Base-by-base conservation (phyloP, 2,888 invertebrate genomes). In the Hedya salicella region DNA sequence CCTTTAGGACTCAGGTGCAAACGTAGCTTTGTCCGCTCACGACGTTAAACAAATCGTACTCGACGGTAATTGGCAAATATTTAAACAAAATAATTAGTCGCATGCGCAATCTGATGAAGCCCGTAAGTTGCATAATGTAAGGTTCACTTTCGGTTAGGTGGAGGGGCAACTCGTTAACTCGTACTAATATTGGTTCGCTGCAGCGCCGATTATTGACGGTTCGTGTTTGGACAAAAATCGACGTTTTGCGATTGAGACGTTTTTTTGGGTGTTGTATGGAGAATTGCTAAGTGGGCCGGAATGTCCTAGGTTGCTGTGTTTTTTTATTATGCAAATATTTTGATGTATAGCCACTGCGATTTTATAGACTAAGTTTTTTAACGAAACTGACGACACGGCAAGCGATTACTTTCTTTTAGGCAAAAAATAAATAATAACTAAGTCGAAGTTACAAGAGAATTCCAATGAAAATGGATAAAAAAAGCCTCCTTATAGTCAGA, bases 81-180 rank as follows among this genome's bases (percentile, higher is more conserved):
- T 78, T 78, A 77, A 74, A 77, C 79, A 75, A 76, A 79, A 75
- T 78, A 78, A 78, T 78, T 77, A 78, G 75, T 78, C 59, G 21
- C 14, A 5, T 30, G 2, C n/a, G 13, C 25, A 30, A 21, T 19
- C 53, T n/a, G 78, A 71, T 73, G 52, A 46, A 19, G 52, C 60
- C 75, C 69, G 65, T 70, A 69, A 36, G 9, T 4, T 8, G 8
- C 17, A 39, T 17, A 36, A 46, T 30, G 67, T 70, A 74, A 56
- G 71, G 75, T 71, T 52, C 59, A 68, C 36, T 75, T 76, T 70
- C 4, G 30, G 13, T 9, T 21, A 48, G 16, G 2, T 32, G 14
- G 44, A 8, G n/a, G 21, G 39, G 36, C 46, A 69, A 67, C 67
- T 69, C 67, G 69, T 67, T 63, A 69, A 54, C 67, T 50, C 56